Conservation (phyloP, 2,888 invertebrate species). For the Nephrotoma flavescens region DNA sequence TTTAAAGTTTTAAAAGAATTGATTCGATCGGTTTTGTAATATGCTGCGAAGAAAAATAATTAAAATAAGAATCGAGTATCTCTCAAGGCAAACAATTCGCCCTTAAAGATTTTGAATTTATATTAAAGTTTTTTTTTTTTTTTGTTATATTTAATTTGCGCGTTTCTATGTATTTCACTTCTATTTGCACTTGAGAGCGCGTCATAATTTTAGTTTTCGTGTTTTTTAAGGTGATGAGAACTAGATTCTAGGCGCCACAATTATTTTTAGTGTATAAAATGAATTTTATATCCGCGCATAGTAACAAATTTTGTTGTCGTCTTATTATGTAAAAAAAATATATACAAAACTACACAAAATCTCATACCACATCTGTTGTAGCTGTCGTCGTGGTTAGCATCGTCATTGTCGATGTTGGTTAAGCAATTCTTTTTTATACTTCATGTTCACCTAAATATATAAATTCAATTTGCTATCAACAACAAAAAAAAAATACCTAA, state of each 20-base stretch:
- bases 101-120: not conserved
- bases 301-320: not conserved
- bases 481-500: not conserved
- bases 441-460: not conserved
- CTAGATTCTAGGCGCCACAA: not conserved
- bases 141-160: not conserved
- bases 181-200: not conserved
- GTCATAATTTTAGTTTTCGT: not conserved
- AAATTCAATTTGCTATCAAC: not conserved
- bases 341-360: not conserved
- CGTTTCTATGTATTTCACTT: not conserved
- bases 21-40: not conserved
- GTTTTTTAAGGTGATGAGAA: not conserved
- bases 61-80: not conserved
- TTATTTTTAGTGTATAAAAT: not conserved
- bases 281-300: not conserved
- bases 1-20: not conserved
- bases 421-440: not conserved
- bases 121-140: not conserved
- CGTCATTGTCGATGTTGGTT: not conserved
- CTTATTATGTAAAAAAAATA: not conserved
- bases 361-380: not conserved
- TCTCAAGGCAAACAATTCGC: not conserved
- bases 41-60: not conserved
- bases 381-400: not conserved